phyloP scores from a whole-genome alignment of 2,113 vertebrate species.

The Taxidea taxus region DNA sequence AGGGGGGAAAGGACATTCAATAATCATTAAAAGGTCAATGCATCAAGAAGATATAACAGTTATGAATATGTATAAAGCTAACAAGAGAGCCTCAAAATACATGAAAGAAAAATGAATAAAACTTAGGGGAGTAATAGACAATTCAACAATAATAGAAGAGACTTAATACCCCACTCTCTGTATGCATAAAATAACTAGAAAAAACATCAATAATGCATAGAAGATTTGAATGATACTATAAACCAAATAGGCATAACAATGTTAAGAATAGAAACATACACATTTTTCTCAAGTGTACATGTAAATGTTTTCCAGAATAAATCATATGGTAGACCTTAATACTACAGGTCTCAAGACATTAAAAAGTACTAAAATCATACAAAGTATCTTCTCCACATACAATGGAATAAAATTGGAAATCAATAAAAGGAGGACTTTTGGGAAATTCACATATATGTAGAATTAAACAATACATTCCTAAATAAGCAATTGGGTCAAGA shows the following conservation, averaged over 20 bases:
- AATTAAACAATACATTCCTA: not conserved
- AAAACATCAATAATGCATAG: not conserved
- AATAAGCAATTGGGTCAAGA: not conserved
- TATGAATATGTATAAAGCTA: not conserved
- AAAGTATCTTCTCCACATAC: not conserved
- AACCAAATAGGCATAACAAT: not conserved
- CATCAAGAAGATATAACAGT: not conserved
- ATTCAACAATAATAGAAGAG: not conserved
- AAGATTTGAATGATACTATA: not conserved
- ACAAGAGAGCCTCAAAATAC: not conserved
- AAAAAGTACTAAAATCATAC: not conserved
- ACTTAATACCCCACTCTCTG: not conserved
- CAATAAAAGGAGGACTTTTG: not conserved
- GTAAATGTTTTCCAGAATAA: not conserved
- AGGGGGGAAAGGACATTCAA: not conserved
- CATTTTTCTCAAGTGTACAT: not conserved
- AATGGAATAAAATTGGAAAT: not conserved
- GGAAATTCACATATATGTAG: not conserved
- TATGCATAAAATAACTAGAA: not conserved
- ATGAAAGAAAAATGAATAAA: not conserved
- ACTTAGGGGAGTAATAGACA: not conserved
- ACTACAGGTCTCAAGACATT: not conserved
- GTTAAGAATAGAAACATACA: not conserved
- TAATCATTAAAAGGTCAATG: not conserved
- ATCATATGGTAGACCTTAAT: not conserved